Base-by-base conservation (phyloP, 1,140 invertebrate genomes). In the Nebria ingens region DNA sequence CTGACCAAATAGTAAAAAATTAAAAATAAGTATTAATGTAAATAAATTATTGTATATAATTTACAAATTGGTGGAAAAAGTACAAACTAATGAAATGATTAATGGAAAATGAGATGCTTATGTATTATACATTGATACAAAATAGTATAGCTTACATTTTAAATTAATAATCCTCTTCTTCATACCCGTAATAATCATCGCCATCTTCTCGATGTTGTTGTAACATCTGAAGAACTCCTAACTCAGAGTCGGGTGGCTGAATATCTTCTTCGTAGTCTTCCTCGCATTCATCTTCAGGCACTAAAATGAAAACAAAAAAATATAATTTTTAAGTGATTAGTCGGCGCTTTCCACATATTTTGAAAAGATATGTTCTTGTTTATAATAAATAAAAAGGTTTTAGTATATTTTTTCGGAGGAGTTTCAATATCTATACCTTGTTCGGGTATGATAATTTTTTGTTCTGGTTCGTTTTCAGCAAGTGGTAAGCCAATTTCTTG, bases 161-260 rank as follows among this genome's bases (percentile, higher is more conserved):
- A 34, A 34, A 4, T 56, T 61, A 68, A 56, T 68, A 65, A 15
- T 65, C 66, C 50, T 65, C 66, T 29, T 69, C 66, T 25, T 66
- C 63, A 52, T 64, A 63, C 19, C 61, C 60, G 19, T 64, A 62
- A 17, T 61, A 64, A 19, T 62, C 66, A 23, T 64, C 67, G n/a
- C 59, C 62, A 54, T 65, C 58, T 9, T 67, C 61, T 0, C 62
- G 60, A 55, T 68, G 64, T 29, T 68, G 61, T 20, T 58, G 56
- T 19, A 69, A 59, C 61, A 69, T 62, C 55, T 68, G 56, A 22
- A 64, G 51, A 2, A 68, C 60, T 2, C 65, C 65, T 38, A 67
- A 61, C 53, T 65, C 62, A 0, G 59, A 25, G 15, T 64, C 63
- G 12, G 62, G 59, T 15, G 52, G 34, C 1, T 17, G 22, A 19